Base-by-base conservation (phyloP, 1,140 invertebrate genomes). In the Lysiphlebus fabarum region DNA sequence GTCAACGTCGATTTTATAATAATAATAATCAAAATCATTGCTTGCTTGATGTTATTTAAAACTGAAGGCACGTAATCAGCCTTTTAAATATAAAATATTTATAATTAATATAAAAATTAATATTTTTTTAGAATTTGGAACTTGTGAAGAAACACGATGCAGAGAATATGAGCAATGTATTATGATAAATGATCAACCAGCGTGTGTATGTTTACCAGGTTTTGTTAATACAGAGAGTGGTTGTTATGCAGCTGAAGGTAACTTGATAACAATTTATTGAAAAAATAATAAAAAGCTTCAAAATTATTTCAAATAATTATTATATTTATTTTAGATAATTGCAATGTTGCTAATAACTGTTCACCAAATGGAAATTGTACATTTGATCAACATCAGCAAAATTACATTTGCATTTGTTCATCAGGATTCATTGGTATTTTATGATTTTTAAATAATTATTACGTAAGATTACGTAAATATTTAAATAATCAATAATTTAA, bases 341-440 rank as follows among this genome's bases (percentile, higher is more conserved):
- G 88, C 67, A 82, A 88, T 56, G 70, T 83, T 14, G 73, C 80
- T 4, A 82, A 85, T 56, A 86, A 86, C 60, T 93, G 91, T 73
- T 87, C 88, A 42, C 81, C 82, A 6, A 79, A 87, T 64, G 90
- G 84, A 6, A 73, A 82, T 45, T 95, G 92, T 70, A 78, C 82
- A 8, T 85, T 84, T 53, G 77, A 85, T 51, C 81, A 82, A 8
- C 75, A 78, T 36, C 76, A 70, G 2, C 79, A 83, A 43, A 76
- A 71, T 33, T 85, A 87, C 67, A 75, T 74, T 6, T 94, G 92
- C 71, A 72, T 82, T 41, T 94, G 91, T 72, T 73, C 84, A 41
- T 71, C 81, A 17, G 90, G 87, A 36, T 93, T 83, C 65, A 63
- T 75, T 59, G 76, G 77, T 79, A n/a, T n/a, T n/a, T n/a, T n/a